Percentiles rank a stretch among this genome's conserved stretches.
phyloP scores from a whole-genome alignment of 1,140 invertebrate species.

The Pseudomyrmex gracilis region DNA sequence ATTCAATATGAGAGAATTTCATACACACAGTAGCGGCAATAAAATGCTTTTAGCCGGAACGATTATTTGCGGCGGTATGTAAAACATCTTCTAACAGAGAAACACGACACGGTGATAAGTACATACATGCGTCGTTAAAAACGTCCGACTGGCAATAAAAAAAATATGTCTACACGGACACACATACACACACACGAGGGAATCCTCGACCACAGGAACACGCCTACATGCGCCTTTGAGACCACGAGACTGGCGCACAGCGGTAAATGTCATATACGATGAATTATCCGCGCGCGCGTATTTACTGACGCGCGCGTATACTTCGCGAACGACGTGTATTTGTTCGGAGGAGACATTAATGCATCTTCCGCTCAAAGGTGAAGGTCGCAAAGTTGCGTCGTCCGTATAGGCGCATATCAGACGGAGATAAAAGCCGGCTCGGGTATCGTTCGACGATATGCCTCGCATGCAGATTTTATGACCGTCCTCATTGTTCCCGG shows the following conservation, averaged over 20 bases:
- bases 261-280: conserved; percentile 40
- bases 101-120: conserved; percentile 10
- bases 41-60: conserved; percentile 40
- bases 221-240: background rate
- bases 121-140: conserved; percentile 2
- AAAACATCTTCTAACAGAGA: conserved; percentile 15
- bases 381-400: conserved; percentile 38
- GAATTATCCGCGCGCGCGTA: conserved; percentile 31
- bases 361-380: conserved; percentile 42
- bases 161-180: conserved; percentile 3
- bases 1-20: no score
- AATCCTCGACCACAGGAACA: conserved; percentile 11
- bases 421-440: background rate
- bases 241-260: background rate
- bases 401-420: background rate
- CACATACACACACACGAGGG: background rate
- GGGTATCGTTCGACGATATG: no score
- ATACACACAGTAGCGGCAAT: background rate
- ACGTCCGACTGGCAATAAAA: conserved; percentile 12
- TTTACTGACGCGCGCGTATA: conserved; percentile 21
- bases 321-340: conserved; percentile 15
- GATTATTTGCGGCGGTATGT: conserved; percentile 16
- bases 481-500: background rate
- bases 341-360: conserved; percentile 32
- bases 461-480: conserved; percentile 5